A percentile compares a stretch with the other conserved stretches of the same genome.
Conservation (phyloP, 2,888 invertebrate species). For the Scotopteryx bipunctaria region DNA sequence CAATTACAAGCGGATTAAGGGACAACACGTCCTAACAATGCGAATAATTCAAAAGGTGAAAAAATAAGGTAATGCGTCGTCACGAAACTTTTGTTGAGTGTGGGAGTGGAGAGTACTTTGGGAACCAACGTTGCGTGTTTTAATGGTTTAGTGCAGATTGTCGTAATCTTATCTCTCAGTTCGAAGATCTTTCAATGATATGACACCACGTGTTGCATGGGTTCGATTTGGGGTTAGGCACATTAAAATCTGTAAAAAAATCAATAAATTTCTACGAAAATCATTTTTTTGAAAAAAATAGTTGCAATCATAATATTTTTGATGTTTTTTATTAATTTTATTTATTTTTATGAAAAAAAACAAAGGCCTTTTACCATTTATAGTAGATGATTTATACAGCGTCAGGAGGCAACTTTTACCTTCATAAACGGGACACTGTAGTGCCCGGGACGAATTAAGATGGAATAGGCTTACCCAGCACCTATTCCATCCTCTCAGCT, state of each 20-base stretch:
- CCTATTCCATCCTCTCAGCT: no score
- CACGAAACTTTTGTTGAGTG: slow-evolving; percentile 68
- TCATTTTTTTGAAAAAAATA: no score
- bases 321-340: no score
- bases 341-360: no score
- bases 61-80: slow-evolving; percentile 57
- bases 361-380: no score
- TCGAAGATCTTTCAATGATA: slow-evolving; percentile 66
- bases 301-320: no score
- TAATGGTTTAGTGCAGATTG: slow-evolving; percentile 75
- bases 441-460: no score
- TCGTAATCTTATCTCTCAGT: slow-evolving; percentile 70
- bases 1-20: slow-evolving; percentile 69
- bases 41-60: slow-evolving; percentile 52
- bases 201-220: slow-evolving; percentile 58
- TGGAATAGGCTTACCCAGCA: no score
- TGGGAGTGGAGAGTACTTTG: slow-evolving; percentile 72
- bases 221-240: slow-evolving; percentile 28
- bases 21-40: slow-evolving; percentile 61
- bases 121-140: slow-evolving; percentile 78
- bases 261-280: no score
- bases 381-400: no score
- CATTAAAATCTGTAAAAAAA: not conserved
- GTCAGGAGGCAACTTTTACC: no score
- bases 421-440: no score